These are phyloP conservation scores for Scaptodrosophila latifasciaeformis DNA, from an alignment of 2,888 invertebrate genomes.

Conservation along the genomic window DNA sequence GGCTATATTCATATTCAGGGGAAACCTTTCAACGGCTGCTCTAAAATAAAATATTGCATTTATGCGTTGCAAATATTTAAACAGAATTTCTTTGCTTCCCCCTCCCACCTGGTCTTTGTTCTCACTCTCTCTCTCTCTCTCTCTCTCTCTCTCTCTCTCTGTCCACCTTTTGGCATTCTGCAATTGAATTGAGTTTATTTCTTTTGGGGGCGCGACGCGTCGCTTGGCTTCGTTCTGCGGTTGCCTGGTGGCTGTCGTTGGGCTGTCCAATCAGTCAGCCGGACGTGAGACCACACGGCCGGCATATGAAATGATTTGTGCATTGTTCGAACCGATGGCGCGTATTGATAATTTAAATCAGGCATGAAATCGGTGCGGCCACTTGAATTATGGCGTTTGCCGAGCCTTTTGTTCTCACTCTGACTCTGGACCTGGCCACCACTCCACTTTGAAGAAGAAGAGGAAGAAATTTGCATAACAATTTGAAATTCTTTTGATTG, in stretches of 20 bases:
- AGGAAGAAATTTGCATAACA: slow-evolving; percentile 57
- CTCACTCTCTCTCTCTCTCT: too few relatives aligned
- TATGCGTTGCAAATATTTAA: slow-evolving; percentile 14
- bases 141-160: too few relatives aligned
- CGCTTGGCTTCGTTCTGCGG: too few relatives aligned
- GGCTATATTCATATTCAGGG: slow-evolving; percentile 14
- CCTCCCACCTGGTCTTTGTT: too few relatives aligned
- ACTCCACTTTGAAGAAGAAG: slow-evolving; percentile 8
- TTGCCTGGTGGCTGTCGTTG: slow-evolving; percentile 4
- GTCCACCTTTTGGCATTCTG: too few relatives aligned
- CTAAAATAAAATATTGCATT: slow-evolving; percentile 62
- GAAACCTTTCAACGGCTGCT: slow-evolving; percentile 35
- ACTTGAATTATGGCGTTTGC: slow-evolving; percentile 69
- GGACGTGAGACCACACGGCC: slow-evolving; percentile 52
- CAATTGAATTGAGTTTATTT: too few relatives aligned
- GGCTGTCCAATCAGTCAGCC: slow-evolving; percentile 20
- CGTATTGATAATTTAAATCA: slow-evolving; percentile 68
- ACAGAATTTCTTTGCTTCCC: background rate
- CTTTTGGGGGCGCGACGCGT: too few relatives aligned
- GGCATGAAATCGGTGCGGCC: slow-evolving; percentile 64
- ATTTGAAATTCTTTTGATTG: slow-evolving; percentile 64
- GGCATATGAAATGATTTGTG: slow-evolving; percentile 68
- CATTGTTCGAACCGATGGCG: slow-evolving; percentile 59
- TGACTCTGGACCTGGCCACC: slow-evolving; percentile 11
- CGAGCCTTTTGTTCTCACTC: slow-evolving; percentile 65